These are phyloP conservation scores for Oreochromis niloticus DNA, from an alignment of 2,113 vertebrate genomes.

Conservation along the genomic window DNA sequence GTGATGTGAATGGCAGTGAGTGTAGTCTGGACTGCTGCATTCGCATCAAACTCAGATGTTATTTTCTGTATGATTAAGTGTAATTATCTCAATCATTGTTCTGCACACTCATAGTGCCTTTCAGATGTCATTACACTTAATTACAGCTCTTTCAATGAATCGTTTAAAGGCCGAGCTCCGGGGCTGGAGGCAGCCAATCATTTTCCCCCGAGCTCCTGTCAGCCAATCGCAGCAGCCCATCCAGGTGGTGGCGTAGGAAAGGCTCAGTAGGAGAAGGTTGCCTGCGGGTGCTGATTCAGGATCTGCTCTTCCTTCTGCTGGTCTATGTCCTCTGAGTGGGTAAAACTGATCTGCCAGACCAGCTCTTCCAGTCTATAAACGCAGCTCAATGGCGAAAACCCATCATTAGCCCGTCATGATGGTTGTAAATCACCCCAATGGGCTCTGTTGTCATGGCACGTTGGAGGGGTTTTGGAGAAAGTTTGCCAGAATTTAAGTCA, in stretches of 20 bases:
- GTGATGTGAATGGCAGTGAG: not conserved
- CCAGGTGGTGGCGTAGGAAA: conserved; percentile 63
- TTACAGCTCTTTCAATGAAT: conserved; percentile 52
- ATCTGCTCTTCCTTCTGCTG: not conserved
- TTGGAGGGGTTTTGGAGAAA: not conserved
- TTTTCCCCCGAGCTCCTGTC: conserved; percentile 5
- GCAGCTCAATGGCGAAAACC: conserved; percentile 35
- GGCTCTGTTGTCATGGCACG: conserved; percentile 37
- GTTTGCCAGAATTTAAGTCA: not conserved
- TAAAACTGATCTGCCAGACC: conserved; percentile 36
- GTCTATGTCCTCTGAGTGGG: not conserved
- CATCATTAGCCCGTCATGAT: conserved; percentile 67
- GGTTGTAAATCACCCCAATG: conserved; percentile 60
- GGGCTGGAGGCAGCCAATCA: conserved; percentile 45
- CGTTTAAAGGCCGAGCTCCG: conserved; percentile 30
- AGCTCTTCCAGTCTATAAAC: conserved; percentile 70
- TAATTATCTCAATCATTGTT: conserved; percentile 47
- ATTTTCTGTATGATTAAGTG: conserved; percentile 39
- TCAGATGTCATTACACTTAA: conserved; percentile 55
- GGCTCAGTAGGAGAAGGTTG: not conserved
- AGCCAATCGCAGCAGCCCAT: conserved; percentile 54
- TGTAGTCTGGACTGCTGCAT: not conserved
- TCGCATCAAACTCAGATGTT: not conserved
- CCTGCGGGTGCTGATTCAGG: conserved; percentile 22
- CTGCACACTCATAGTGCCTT: not conserved